These are phyloP conservation scores for Drosophila parthenogenetica DNA, from an alignment of 2,888 invertebrate species.

Conservation along the genomic window DNA sequence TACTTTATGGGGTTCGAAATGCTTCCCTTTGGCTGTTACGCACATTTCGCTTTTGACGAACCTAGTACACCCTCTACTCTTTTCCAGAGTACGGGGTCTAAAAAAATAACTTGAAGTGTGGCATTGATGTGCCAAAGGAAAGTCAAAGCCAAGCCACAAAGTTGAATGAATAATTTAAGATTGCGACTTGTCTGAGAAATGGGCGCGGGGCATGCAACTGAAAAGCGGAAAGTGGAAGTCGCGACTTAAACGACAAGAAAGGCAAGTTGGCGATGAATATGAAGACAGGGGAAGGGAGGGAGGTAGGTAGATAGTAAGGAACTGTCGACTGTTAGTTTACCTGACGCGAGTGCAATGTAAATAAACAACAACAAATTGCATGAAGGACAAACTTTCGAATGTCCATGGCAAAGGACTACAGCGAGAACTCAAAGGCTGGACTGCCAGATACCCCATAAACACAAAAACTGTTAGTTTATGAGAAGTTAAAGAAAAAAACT, in stretches of 20 bases:
- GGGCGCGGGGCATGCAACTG: conserved; percentile 6
- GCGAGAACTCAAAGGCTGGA: background rate
- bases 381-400: conserved; percentile 31
- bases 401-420: conserved; percentile 1
- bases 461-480: too few species aligned
- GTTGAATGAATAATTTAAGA: conserved; percentile 45
- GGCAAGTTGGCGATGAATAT: background rate
- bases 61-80: too few species aligned
- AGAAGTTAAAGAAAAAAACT: too few species aligned
- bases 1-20: too few species aligned
- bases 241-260: conserved; percentile 2
- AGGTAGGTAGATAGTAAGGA: too few species aligned
- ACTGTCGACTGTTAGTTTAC: conserved; percentile 14
- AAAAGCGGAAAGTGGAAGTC: conserved; percentile 25
- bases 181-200: conserved; percentile 12
- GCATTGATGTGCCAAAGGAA: conserved; percentile 41
- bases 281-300: background rate
- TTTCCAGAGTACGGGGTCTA: too few species aligned
- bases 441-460: conserved; percentile 6
- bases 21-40: too few species aligned
- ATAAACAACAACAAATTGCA: conserved; percentile 15
- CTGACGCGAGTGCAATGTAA: conserved; percentile 32
- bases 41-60: too few species aligned
- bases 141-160: conserved; percentile 27
- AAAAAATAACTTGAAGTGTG: conserved; percentile 15